These are phyloP conservation scores for Probosciger aterrimus DNA, from an alignment of 2,113 vertebrate genomes.

Conservation along the genomic window DNA sequence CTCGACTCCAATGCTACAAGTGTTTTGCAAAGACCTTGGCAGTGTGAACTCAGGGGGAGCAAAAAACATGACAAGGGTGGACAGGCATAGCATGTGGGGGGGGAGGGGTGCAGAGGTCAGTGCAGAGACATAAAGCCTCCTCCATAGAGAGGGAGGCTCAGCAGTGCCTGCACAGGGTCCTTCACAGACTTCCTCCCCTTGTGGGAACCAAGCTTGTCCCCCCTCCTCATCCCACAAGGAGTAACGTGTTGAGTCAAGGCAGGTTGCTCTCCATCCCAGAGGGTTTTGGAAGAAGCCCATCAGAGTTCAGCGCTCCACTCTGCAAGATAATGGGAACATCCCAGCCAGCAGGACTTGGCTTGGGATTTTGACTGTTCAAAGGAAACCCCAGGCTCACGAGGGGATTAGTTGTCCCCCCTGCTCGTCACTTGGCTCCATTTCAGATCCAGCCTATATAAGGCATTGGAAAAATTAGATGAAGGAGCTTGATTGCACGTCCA, in stretches of 20 bases:
- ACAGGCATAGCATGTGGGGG: not conserved
- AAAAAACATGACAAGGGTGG: not conserved
- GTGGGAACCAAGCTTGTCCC: not conserved
- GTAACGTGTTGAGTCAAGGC: not conserved
- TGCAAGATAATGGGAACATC: not conserved
- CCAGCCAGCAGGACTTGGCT: not conserved
- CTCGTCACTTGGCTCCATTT: not conserved
- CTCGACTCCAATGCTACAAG: not conserved
- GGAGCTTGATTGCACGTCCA: not conserved
- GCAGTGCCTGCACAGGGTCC: not conserved
- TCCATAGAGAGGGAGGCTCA: not conserved
- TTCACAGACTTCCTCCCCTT: not conserved
- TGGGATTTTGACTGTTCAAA: not conserved
- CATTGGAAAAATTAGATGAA: not conserved
- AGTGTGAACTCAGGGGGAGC: not conserved
- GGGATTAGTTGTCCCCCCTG: not conserved
- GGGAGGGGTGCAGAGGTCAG: not conserved
- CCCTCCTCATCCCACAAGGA: not conserved
- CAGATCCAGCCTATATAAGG: not conserved
- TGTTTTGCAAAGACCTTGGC: not conserved
- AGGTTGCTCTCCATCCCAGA: not conserved
- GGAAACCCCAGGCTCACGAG: not conserved
- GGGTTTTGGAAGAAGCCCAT: not conserved
- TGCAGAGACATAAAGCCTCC: not conserved
- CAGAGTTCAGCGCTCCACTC: not conserved